These are phyloP conservation scores for Phaenicophaeus curvirostris DNA, from an alignment of 2,797 vertebrate genomes.

Conservation along the genomic window DNA sequence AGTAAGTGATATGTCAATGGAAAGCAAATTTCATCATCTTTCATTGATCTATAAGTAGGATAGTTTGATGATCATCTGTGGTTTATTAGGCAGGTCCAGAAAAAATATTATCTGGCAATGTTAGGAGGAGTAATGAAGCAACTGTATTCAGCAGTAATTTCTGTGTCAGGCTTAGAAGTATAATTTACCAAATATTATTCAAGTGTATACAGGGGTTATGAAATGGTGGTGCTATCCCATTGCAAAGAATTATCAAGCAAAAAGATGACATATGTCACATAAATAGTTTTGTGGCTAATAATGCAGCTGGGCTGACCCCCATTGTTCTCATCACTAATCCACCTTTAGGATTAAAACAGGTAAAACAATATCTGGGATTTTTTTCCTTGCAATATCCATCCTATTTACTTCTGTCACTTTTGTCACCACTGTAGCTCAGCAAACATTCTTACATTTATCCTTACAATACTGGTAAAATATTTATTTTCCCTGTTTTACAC, in stretches of 20 bases:
- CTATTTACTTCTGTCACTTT: background rate
- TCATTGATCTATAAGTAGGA: background rate
- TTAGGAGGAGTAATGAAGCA: background rate
- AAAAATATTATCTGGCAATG: background rate
- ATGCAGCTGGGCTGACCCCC: background rate
- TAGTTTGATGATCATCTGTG: background rate
- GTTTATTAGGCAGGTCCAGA: conserved; percentile 30
- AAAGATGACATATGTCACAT: background rate
- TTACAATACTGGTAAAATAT: background rate
- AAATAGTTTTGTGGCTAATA: background rate
- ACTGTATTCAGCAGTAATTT: background rate
- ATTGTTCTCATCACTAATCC: background rate
- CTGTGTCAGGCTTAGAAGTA: background rate
- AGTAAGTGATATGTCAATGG: background rate
- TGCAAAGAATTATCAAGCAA: background rate
- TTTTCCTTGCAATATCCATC: background rate
- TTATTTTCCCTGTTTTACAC: background rate
- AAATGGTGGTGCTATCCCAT: background rate
- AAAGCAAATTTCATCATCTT: conserved; percentile 24
- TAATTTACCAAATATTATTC: background rate
- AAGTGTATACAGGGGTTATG: background rate
- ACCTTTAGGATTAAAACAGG: background rate
- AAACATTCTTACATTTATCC: background rate
- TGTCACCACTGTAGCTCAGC: background rate
- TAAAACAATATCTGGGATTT: background rate